Base-by-base conservation (phyloP, 1,140 invertebrate genomes). In the Ruditapes philippinarum region DNA sequence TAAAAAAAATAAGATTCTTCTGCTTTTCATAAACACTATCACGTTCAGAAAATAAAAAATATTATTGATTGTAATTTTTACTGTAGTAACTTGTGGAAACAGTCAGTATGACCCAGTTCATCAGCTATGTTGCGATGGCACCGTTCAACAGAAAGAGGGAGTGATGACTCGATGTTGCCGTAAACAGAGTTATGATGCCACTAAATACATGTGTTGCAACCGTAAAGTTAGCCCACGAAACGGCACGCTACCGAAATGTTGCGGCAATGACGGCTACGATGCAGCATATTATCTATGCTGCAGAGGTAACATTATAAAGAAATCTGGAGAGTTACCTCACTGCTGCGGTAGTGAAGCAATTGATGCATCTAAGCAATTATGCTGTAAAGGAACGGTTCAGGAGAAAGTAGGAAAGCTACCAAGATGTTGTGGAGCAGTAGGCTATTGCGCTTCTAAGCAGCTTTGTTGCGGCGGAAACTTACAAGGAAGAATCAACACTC, bases 191-290 rank as follows among this genome's bases (percentile, higher is more conserved):
- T 82, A 74, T 9, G 87, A 89, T 57, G 79, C 79, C 17, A 60
- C 70, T 12, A 17, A 62, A 14, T 73, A 36, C 22, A 82, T 89
- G 51, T 89, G 87, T 31, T 89, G 87, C 51, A 89, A 89, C 3
- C 40, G 54, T 17, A 60, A 76, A 28, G 38, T 89, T 14, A 57
- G 62, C 38, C 12, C 42, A 33, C 42, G 87, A 19, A 76, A 49
- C 49, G 87, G 87, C 9, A 70, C 80, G 7, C 33, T 89, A 9
- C 87, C 87, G 1, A 70, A 89, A 83, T 89, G 87, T 33, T 89
- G 87, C 28, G 79, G 87, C 25, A 57, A 60, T 25, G 17, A 38
- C 25, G 68, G 76, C 17, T 83, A 60, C 49, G 87, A 89, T 45
- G 87, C 87, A 4, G 80, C 87, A 9, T 45, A 70, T 11, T 68